Percentiles rank a stretch among this genome's conserved stretches.
Conservation (phyloP, 2,888 invertebrate species). For the Pheosia gnoma region DNA sequence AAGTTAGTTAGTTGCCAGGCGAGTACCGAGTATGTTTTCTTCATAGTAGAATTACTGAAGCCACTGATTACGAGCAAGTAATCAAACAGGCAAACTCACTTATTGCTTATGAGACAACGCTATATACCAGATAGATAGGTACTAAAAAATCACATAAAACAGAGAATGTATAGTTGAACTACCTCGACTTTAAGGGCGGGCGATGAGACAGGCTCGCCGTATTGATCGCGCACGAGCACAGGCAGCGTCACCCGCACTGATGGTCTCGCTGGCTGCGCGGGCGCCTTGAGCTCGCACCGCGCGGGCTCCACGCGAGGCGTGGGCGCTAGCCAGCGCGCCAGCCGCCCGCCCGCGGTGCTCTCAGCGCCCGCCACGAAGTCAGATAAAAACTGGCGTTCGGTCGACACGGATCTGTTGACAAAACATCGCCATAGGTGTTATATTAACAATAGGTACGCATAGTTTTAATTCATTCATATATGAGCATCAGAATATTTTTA, state of each 20-base stretch:
- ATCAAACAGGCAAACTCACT: too few relatives aligned
- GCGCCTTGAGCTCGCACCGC: conserved; percentile 92
- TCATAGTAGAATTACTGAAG: too few relatives aligned
- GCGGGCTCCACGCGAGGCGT: conserved; percentile 95
- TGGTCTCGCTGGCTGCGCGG: conserved; percentile 88
- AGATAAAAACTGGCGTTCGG: conserved; percentile 95
- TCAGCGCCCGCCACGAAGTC: conserved; percentile 95
- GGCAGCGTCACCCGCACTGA: conserved; percentile 81
- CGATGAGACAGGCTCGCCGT: conserved; percentile 93
- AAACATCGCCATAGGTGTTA: conserved; percentile 7
- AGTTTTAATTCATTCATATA: too few relatives aligned
- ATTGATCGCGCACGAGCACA: conserved; percentile 95
- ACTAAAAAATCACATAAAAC: background rate
- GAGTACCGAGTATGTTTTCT: too few relatives aligned
- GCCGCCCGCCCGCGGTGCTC: conserved; percentile 93
- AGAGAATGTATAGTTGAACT: conserved; percentile 31
- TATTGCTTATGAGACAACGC: too few relatives aligned
- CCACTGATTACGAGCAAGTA: too few relatives aligned
- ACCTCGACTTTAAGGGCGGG: conserved; percentile 91
- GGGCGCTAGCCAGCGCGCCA: conserved; percentile 97
- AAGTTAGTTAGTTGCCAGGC: too few relatives aligned
- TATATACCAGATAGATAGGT: background rate
- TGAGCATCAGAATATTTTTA: too few relatives aligned
- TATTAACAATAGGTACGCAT: too few relatives aligned
- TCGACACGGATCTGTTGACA: conserved; percentile 89